A percentile compares a stretch with the other conserved stretches of the same genome.
phyloP scores from a whole-genome alignment of 2,888 invertebrate species.

The Leptopilina drosophilae region DNA sequence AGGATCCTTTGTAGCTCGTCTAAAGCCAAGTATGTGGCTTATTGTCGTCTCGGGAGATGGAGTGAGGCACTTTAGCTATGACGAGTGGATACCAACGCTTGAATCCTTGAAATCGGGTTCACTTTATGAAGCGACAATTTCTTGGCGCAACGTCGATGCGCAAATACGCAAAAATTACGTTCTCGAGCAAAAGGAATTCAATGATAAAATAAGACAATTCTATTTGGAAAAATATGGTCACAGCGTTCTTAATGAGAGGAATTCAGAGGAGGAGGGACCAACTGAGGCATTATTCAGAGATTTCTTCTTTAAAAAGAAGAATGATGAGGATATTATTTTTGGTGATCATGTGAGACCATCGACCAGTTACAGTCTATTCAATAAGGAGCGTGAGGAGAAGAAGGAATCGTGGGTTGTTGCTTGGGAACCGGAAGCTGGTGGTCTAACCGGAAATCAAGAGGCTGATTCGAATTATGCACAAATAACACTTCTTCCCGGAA shows the following conservation, averaged over 20 bases:
- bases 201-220: constrained; percentile 70
- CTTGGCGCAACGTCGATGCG: constrained; percentile 69
- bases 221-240: constrained; percentile 71
- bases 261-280: constrained; percentile 60
- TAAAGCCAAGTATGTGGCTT: constrained; percentile 70
- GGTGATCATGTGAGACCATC: constrained; percentile 63
- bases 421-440: constrained; percentile 74
- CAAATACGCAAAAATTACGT: constrained; percentile 68
- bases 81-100: constrained; percentile 71
- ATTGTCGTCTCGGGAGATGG: constrained; percentile 70
- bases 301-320: constrained; percentile 69
- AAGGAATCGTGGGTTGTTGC: constrained; percentile 71
- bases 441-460: constrained; percentile 74
- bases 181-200: constrained; percentile 67
- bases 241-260: constrained; percentile 69
- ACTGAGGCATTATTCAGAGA: constrained; percentile 68
- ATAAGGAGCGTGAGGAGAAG: constrained; percentile 52
- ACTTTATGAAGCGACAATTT: constrained; percentile 71
- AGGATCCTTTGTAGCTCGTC: constrained; percentile 61
- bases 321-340: constrained; percentile 60
- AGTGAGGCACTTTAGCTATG: constrained; percentile 68
- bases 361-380: constrained; percentile 54
- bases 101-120: constrained; percentile 69
- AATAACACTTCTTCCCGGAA: constrained; percentile 72
- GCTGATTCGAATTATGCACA: constrained; percentile 71